Evolutionary conservation across 2,888 invertebrate genomes (phyloP).

Genomic region (Dendrolimus houi): DNA sequence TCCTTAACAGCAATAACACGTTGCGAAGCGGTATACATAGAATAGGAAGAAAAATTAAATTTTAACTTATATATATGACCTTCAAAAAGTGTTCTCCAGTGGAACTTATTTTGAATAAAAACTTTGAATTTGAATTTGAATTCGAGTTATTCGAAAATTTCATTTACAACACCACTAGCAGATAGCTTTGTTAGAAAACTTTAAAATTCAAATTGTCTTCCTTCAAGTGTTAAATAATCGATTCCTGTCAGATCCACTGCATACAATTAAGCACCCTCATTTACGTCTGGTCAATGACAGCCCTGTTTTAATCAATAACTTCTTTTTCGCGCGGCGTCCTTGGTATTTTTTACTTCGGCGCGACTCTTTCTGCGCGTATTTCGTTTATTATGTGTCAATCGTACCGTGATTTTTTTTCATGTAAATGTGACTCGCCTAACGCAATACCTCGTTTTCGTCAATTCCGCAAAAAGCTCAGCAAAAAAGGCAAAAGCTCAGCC

Average conservation of each 20-base stretch:
- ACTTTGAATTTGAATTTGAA: too few species aligned
- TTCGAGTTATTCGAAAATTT: too few species aligned
- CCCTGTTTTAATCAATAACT: slow-evolving; percentile 74
- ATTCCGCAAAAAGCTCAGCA: slow-evolving; percentile 65
- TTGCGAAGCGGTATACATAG: too few species aligned
- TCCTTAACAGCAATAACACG: too few species aligned
- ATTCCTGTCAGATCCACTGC: slow-evolving; percentile 53
- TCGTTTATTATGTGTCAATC: slow-evolving; percentile 68
- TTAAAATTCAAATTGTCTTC: background rate
- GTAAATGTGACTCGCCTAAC: slow-evolving; percentile 25
- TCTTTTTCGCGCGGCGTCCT: slow-evolving; percentile 73
- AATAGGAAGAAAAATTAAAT: too few species aligned
- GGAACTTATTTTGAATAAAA: too few species aligned
- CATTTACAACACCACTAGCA: too few species aligned
- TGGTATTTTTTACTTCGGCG: slow-evolving; percentile 69
- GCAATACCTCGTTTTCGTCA: slow-evolving; percentile 50
- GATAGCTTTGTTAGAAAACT: too few species aligned
- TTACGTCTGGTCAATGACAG: slow-evolving; percentile 75
- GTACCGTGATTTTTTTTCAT: slow-evolving; percentile 39
- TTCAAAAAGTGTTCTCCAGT: too few species aligned
- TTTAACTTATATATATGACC: too few species aligned
- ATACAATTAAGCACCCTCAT: slow-evolving; percentile 75
- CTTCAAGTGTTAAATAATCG: slow-evolving; percentile 31
- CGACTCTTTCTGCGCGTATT: slow-evolving; percentile 72
- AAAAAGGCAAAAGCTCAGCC: slow-evolving; percentile 69